Percentiles rank a stretch among this genome's conserved stretches.
Evolutionary conservation across 2,888 invertebrate genomes (phyloP).

Genomic region (Acanthosepion pharaonis): DNA sequence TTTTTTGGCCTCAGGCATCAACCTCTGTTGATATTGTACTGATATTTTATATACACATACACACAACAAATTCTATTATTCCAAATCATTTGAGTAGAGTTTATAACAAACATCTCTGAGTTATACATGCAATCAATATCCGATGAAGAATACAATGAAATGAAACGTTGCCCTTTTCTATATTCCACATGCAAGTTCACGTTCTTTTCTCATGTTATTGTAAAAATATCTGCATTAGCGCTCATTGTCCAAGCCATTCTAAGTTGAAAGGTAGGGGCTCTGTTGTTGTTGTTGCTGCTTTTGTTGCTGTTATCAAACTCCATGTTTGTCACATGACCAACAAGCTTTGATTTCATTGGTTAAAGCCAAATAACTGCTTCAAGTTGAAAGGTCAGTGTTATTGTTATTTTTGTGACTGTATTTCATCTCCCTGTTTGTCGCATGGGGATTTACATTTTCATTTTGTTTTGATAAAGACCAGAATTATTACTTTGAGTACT

Average conservation of each 20-base stretch:
- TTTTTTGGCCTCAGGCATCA: neutral
- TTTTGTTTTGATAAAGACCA: too few relatives aligned
- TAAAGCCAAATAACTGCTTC: neutral
- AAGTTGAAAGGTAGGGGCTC: neutral
- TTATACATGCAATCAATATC: conserved; percentile 15
- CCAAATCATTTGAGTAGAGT: neutral
- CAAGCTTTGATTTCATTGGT: neutral
- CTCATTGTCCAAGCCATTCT: conserved; percentile 6
- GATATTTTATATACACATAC: conserved; percentile 17
- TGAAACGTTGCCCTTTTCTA: neutral
- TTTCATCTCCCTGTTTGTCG: too few relatives aligned
- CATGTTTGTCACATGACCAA: neutral
- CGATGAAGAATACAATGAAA: neutral
- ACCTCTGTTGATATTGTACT: conserved; percentile 18
- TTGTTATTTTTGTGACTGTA: neutral
- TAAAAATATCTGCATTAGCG: conserved; percentile 18
- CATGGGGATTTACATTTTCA: too few relatives aligned
- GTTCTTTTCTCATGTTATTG: neutral
- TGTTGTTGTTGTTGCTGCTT: neutral
- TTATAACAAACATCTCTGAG: neutral
- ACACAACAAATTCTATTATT: neutral
- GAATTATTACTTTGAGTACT: too few relatives aligned
- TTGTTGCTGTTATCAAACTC: neutral
- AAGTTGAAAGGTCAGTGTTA: neutral
- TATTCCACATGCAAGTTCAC: neutral